Conservation (phyloP, 2,888 invertebrate species). For the Nemotelus nigrinus region DNA sequence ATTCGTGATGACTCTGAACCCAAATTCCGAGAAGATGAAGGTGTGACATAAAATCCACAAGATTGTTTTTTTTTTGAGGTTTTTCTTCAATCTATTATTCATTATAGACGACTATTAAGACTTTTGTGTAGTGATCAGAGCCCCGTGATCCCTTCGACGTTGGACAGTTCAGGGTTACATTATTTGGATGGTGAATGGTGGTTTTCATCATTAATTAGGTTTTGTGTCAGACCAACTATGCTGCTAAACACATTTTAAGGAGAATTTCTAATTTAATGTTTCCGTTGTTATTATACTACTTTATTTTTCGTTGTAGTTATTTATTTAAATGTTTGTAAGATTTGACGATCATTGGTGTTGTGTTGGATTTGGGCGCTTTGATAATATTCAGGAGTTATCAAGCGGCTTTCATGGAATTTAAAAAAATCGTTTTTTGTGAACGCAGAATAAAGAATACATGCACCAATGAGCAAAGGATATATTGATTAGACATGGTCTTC, state of each 20-base stretch:
- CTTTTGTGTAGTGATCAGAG: constrained; percentile 1
- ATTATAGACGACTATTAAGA: constrained; percentile 19
- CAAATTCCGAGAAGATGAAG: constrained; percentile 25
- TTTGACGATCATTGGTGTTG: too few relatives aligned
- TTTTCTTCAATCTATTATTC: not conserved
- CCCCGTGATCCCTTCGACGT: not conserved
- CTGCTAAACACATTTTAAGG: not conserved
- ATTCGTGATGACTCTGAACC: not conserved
- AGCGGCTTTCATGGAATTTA: too few relatives aligned
- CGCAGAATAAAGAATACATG: too few relatives aligned
- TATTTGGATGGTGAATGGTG: not conserved
- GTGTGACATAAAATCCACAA: constrained; percentile 17
- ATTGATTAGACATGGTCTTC: too few relatives aligned
- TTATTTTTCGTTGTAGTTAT: too few relatives aligned
- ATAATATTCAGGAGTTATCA: too few relatives aligned
- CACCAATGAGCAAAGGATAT: too few relatives aligned
- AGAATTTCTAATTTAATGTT: too few relatives aligned
- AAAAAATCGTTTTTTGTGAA: too few relatives aligned
- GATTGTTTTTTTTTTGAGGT: not conserved
- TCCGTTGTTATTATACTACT: too few relatives aligned
- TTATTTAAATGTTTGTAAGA: too few relatives aligned
- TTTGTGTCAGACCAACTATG: not conserved
- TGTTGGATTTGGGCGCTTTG: too few relatives aligned
- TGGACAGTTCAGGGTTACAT: not conserved
- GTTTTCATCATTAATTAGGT: not conserved